Evolutionary conservation across 2,888 invertebrate species (phyloP).

Genomic region (Cryptus armator): DNA sequence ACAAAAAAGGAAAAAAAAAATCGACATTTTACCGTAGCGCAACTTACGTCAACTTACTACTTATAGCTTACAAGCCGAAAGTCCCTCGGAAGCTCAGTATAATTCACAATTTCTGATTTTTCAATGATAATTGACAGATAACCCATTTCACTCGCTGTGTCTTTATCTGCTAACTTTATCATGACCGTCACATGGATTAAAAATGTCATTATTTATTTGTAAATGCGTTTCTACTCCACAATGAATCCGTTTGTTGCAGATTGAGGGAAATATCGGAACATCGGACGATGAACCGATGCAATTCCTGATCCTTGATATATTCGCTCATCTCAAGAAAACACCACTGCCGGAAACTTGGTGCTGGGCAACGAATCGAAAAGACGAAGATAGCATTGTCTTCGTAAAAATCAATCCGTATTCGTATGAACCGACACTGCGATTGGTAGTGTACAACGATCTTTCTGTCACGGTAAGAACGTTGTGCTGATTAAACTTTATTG

Average conservation of each 20-base stretch:
- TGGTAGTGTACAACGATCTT: slow-evolving; percentile 39
- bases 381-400: slow-evolving; percentile 34
- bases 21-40: no score
- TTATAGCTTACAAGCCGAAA: no score
- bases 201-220: neutral
- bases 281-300: slow-evolving; percentile 17
- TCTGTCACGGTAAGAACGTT: slow-evolving; percentile 32
- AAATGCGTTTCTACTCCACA: no score
- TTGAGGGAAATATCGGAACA: neutral
- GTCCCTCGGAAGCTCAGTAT: no score
- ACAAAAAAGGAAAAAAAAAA: no score
- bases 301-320: slow-evolving; percentile 19
- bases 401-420: slow-evolving; percentile 30
- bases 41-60: no score
- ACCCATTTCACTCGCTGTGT: no score
- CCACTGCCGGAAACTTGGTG: slow-evolving; percentile 31
- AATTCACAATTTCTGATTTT: no score
- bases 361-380: slow-evolving; percentile 32
- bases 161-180: neutral
- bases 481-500: no score
- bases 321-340: slow-evolving; percentile 9
- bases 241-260: neutral
- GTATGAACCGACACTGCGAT: slow-evolving; percentile 10
- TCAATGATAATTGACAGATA: no score
- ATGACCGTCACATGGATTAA: neutral